Base-by-base conservation (phyloP, 1,140 invertebrate genomes). In the Drosophila insularis region DNA sequence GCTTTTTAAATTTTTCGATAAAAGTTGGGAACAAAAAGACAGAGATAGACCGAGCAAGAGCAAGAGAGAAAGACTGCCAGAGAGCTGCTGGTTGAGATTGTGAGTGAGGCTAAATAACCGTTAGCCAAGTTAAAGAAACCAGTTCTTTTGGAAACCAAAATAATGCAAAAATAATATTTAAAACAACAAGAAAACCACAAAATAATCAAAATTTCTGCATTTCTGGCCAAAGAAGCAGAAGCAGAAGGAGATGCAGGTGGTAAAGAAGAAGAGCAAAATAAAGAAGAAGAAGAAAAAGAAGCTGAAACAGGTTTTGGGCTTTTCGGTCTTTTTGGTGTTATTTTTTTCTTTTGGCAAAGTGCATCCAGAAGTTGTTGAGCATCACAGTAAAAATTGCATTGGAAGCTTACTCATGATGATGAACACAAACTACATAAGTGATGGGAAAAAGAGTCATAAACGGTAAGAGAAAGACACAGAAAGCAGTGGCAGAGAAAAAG, bases 1-100 rank as follows among this genome's bases (percentile, higher is more conserved):
- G 74, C 71, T 71, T 85, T 86, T 84, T 80, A 66, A 66, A 86
- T 86, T 86, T 82, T 82, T 69, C 55, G 32, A 32, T 70, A 87
- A 86, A 86, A 76, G 75, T 87, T 79, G 75, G 68, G 81, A 86
- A 76, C 80, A 68, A 11, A 46, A 61, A 55, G 17, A 43, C 13
- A 23, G 37, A 35, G 39, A 21, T 4, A 37, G 60, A 23, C 4
- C 27, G 1, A 6, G 27, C 4, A 27, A 27, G 56, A 63, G 17
- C 7, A 17, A 59, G 32, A 39, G 31, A 7, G 7, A 21, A 19
- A 21, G 14, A 60, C 58, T 17, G 27, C 32, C 11, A 21, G 17
- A 50, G 1, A 50, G 19, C 8, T 56, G 37, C 11, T n/a, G 31
- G 27, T 13, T 19, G 43, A 58, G 63, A 66, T 19, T 11, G 32